A percentile compares a stretch with the other conserved stretches of the same genome.
phyloP scores from a whole-genome alignment of 2,113 vertebrate species.

The Hyperopisus bebe region DNA sequence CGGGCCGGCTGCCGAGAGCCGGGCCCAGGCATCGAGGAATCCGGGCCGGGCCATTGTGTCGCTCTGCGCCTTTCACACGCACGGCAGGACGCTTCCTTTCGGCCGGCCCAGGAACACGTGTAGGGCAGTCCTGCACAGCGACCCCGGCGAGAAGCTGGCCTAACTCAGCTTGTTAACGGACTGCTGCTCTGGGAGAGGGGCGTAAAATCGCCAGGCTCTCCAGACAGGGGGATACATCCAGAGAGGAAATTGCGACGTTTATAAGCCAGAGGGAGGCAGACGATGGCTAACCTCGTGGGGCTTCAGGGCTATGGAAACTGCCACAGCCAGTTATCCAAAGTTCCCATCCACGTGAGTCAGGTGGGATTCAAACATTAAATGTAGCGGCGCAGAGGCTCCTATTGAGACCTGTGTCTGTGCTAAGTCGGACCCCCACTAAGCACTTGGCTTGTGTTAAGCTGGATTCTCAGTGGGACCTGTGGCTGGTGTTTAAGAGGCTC shows the following conservation, averaged over 20 bases:
- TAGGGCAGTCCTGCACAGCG: slow-evolving; percentile 68
- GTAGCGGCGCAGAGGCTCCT: not conserved
- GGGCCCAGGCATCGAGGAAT: slow-evolving; percentile 67
- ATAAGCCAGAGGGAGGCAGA: not conserved
- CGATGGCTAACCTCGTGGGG: not conserved
- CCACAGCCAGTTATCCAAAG: not conserved
- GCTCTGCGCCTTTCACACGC: slow-evolving; percentile 67
- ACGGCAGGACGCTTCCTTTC: slow-evolving; percentile 72
- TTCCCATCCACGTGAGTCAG: not conserved
- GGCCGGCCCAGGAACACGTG: slow-evolving; percentile 74
- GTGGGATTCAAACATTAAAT: not conserved
- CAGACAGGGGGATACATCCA: not conserved
- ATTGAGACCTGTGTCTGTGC: not conserved
- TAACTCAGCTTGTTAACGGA: slow-evolving; percentile 52
- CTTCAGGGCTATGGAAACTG: not conserved
- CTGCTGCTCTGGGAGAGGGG: slow-evolving; percentile 54
- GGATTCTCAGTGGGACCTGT: slow-evolving; percentile 60
- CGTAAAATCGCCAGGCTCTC: not conserved
- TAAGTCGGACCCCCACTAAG: not conserved
- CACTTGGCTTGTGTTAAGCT: slow-evolving; percentile 17
- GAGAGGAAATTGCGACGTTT: not conserved
- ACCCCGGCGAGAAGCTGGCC: slow-evolving; percentile 68
- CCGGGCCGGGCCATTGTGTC: slow-evolving; percentile 62
- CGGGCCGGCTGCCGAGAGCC: slow-evolving; percentile 59
- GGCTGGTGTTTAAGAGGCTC: slow-evolving; percentile 56